A percentile compares a stretch with the other conserved stretches of the same genome.
Evolutionary conservation across 2,113 vertebrate species (phyloP).

Genomic region (Eulemur macaco): DNA sequence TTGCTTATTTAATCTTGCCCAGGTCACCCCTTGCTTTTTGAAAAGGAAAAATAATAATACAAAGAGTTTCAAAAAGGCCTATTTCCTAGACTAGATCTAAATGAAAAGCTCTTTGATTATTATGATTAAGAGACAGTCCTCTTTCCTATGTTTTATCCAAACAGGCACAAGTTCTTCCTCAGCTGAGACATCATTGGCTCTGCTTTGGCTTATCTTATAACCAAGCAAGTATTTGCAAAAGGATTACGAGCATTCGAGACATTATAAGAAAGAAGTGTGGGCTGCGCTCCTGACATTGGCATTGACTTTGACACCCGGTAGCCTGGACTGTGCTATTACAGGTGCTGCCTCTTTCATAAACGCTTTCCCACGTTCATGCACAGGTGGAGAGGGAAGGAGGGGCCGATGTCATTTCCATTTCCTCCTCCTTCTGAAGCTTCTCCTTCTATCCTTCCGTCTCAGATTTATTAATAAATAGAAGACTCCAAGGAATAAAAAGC

Average conservation of each 20-base stretch:
- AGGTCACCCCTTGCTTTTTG: not conserved
- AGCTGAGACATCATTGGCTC: not conserved
- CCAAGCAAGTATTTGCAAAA: constrained; percentile 31
- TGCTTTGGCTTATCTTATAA: constrained; percentile 38
- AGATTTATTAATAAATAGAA: not conserved
- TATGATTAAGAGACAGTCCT: not conserved
- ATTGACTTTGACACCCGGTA: not conserved
- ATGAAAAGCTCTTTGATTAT: not conserved
- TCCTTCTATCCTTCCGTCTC: not conserved
- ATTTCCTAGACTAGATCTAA: not conserved
- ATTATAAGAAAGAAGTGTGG: not conserved
- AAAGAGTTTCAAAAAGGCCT: not conserved
- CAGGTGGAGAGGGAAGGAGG: not conserved
- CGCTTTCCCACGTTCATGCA: not conserved
- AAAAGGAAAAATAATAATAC: not conserved
- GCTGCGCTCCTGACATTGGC: fast-evolving
- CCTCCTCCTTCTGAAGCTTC: not conserved
- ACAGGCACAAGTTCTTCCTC: not conserved
- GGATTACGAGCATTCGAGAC: constrained; percentile 38
- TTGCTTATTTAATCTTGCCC: not conserved
- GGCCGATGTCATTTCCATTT: not conserved
- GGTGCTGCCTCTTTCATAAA: not conserved
- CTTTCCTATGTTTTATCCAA: constrained; percentile 1
- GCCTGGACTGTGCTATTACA: not conserved
- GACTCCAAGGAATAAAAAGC: constrained; percentile 35